Evolutionary conservation across 2,113 vertebrate species (phyloP).

Genomic region (Dasyornis broadbenti): DNA sequence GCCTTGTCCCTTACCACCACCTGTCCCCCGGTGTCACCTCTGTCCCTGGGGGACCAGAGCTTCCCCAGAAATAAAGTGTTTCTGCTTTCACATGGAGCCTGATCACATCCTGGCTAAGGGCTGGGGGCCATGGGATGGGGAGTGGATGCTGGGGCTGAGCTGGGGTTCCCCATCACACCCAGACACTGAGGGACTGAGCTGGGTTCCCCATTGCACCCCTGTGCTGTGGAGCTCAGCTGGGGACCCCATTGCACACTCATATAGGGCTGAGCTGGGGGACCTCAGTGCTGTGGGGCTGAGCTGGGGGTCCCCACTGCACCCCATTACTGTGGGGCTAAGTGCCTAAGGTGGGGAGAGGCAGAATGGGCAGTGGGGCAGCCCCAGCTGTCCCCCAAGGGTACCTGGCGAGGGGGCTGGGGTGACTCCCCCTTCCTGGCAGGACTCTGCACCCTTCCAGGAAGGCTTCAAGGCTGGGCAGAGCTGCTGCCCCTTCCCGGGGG

Average conservation of each 20-base stretch:
- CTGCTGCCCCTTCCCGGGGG: not conserved
- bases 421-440: not conserved
- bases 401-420: not conserved
- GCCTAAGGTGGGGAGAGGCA: not conserved
- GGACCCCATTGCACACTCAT: not conserved
- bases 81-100: not conserved
- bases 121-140: fast-evolving
- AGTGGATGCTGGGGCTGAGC: not conserved
- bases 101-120: not conserved
- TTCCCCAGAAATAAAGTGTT: not conserved
- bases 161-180: not conserved
- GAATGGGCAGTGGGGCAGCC: not conserved
- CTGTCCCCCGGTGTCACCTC: not conserved
- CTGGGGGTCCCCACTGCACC: not conserved
- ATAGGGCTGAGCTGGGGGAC: not conserved
- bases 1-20: not conserved
- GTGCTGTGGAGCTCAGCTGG: not conserved
- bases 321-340: not conserved
- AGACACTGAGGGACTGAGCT: not conserved
- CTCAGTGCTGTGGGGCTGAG: not conserved
- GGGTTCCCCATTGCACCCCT: not conserved
- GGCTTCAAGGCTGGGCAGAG: fast-evolving
- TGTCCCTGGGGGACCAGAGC: not conserved
- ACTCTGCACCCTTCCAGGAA: not conserved
- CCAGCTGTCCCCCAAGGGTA: not conserved